phyloP scores from a whole-genome alignment of 2,797 vertebrate genomes.

The Eulemur rubriventer region DNA sequence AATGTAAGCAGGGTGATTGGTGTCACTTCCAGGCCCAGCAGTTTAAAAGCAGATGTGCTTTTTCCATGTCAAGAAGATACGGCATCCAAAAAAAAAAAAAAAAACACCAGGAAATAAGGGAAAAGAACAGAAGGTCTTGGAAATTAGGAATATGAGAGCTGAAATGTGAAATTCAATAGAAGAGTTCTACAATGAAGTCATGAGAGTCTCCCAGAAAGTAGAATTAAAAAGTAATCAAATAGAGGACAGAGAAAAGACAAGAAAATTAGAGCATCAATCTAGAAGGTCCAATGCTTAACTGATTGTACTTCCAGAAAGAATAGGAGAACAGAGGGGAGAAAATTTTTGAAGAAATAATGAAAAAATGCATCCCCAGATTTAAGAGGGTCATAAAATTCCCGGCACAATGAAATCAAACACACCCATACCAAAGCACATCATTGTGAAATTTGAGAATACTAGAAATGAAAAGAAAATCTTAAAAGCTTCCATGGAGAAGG shows the following conservation, averaged over 20 bases:
- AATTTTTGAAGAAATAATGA: background rate
- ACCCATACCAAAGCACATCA: background rate
- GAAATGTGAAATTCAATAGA: background rate
- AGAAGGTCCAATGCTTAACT: background rate
- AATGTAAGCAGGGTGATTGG: background rate
- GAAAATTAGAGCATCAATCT: background rate
- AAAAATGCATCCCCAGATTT: background rate
- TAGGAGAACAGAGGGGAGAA: background rate
- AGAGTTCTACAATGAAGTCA: background rate
- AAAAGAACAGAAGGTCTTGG: background rate
- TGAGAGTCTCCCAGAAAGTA: background rate
- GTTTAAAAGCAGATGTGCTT: background rate
- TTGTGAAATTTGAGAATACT: background rate
- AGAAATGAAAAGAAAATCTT: background rate
- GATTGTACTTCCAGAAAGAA: background rate
- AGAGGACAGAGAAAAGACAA: background rate
- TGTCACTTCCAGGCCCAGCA: background rate
- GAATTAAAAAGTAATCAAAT: background rate
- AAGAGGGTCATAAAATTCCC: background rate
- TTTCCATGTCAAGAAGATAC: background rate
- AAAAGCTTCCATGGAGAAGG: background rate
- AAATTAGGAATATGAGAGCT: background rate
- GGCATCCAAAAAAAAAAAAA: background rate
- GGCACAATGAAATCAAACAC: background rate
- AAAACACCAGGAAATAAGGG: background rate